Base-by-base conservation (phyloP, 1,140 invertebrate genomes). In the Drosophila neocordata region DNA sequence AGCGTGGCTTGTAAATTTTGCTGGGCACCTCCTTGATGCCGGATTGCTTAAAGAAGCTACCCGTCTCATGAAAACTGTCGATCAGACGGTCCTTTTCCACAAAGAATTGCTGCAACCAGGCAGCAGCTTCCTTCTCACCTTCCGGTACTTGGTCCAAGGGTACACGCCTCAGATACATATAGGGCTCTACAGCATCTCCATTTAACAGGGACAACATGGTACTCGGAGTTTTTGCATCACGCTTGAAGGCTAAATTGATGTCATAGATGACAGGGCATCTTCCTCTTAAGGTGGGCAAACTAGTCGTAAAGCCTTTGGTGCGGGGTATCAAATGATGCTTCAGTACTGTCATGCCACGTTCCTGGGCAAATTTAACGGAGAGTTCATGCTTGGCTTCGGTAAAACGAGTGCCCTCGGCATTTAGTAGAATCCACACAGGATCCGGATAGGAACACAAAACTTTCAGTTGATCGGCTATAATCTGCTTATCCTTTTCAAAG, bases 341-440 rank as follows among this genome's bases (percentile, higher is more conserved):
- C 27, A 99, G 93, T 73, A 95, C 91, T 5, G 97, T 95, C 65
- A 99, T 93, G 74, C 96, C 96, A 77, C 96, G 96, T 83, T 97
- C 95, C 82, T 94, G 93, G 0, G 97, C 97, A 91, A 98, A 98
- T 79, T 97, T 96, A 79, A 97, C 93, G 69, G 97, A 97, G 0
- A 95, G 95, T 91, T 96, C 94, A 83, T 98, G 96, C 91, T 99
- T 99, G 77, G 95, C 94, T 58, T 94, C 90, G 0, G 97, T 99
- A 77, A 97, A 98, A 48, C 98, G 93, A 0, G 98, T 99, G 4
- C 98, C 98, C 93, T 99, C 98, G 12, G 97, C 96, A 87, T 97
- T 99, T 18, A 99, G 91, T 35, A 98, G 90, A 61, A 99, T 91
- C 96, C 96, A 97, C 77, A 97, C 96, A 24, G 96, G 95, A 93